Evolutionary conservation across 2,797 vertebrate species (phyloP).

Genomic region (Cyprinodon diabolis): DNA sequence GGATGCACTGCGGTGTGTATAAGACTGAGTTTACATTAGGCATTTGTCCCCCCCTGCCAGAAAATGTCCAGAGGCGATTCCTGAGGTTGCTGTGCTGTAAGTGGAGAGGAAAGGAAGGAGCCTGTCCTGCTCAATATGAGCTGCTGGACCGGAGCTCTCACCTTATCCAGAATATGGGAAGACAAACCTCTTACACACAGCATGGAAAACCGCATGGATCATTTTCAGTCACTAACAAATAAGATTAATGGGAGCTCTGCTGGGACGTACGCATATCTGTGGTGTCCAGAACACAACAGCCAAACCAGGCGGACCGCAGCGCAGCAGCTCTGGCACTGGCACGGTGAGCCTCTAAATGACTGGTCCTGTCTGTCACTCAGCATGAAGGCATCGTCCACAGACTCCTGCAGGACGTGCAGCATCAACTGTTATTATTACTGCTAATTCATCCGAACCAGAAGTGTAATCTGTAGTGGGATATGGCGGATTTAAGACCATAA

Average conservation of each 20-base stretch:
- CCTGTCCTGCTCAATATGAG: slow-evolving; percentile 44
- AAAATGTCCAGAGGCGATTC: slow-evolving; percentile 24
- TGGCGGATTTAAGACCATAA: slow-evolving; percentile 43
- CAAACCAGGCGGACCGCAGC: slow-evolving; percentile 62
- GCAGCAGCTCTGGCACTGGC: slow-evolving; percentile 52
- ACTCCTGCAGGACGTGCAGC: slow-evolving; percentile 43
- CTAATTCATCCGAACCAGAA: slow-evolving; percentile 37
- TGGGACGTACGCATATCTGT: slow-evolving; percentile 66
- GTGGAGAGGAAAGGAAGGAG: slow-evolving; percentile 39
- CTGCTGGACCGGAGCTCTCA: slow-evolving; percentile 49
- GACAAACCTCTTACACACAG: slow-evolving; percentile 60
- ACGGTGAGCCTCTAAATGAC: slow-evolving; percentile 47
- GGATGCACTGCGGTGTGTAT: neutral
- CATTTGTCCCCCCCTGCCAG: slow-evolving; percentile 27
- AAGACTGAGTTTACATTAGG: slow-evolving; percentile 29
- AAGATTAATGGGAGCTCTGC: slow-evolving; percentile 72
- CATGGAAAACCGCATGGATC: slow-evolving; percentile 70
- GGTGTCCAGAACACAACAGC: slow-evolving; percentile 52
- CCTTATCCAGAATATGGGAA: slow-evolving; percentile 62
- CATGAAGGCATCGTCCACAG: slow-evolving; percentile 49
- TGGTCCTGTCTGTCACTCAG: slow-evolving; percentile 58
- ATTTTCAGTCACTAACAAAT: slow-evolving; percentile 72
- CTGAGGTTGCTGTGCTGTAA: slow-evolving; percentile 28
- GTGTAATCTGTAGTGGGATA: slow-evolving; percentile 41
- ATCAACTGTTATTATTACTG: slow-evolving; percentile 60